Conservation (phyloP, 2,113 vertebrate genomes). For the Sinocyclocheilus anshuiensis region DNA sequence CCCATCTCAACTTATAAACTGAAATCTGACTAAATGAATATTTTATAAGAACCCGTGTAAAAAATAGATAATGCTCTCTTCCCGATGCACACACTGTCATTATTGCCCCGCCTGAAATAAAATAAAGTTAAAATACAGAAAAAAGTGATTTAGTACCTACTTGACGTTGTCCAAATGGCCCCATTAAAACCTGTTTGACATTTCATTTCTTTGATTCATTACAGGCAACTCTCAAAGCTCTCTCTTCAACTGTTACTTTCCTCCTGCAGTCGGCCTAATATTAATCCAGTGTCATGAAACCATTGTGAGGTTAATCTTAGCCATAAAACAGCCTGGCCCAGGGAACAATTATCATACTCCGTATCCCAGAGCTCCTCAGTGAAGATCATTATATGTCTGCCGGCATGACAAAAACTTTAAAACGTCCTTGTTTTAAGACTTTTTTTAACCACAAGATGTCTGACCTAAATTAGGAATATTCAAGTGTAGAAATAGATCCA, state of each 20-base stretch:
- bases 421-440: slow-evolving; percentile 2
- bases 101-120: background rate
- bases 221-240: background rate
- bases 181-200: slow-evolving; percentile 46
- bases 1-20: background rate
- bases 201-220: slow-evolving; percentile 18
- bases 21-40: background rate
- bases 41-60: background rate
- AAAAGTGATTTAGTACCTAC: slow-evolving; percentile 7
- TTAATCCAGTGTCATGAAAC: slow-evolving; percentile 13
- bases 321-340: background rate
- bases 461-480: slow-evolving; percentile 42
- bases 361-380: background rate
- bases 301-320: slow-evolving; percentile 23
- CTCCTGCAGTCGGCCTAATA: background rate
- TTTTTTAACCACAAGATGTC: background rate
- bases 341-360: slow-evolving; percentile 8
- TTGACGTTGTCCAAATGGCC: slow-evolving; percentile 24
- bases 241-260: slow-evolving; percentile 13
- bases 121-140: background rate
- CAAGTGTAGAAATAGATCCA: slow-evolving; percentile 38
- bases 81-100: background rate
- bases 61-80: background rate
- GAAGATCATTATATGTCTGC: slow-evolving; percentile 5
- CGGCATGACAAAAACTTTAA: background rate